A percentile compares a stretch with the other conserved stretches of the same genome.
Evolutionary conservation across 2,797 vertebrate species (phyloP).

Genomic region (Schizopygopsis malacanthus): DNA sequence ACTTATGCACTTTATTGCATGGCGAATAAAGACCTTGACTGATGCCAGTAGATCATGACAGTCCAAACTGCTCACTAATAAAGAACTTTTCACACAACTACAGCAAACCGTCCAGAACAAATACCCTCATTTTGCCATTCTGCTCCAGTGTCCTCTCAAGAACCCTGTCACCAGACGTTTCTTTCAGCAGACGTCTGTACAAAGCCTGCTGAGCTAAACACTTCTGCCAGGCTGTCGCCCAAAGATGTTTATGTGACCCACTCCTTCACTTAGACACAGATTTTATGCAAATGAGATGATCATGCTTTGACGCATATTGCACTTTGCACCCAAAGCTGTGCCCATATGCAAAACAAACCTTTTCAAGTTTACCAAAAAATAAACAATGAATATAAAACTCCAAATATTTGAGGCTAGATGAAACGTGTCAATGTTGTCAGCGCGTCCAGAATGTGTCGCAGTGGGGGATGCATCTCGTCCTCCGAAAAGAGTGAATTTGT

Average conservation of each 20-base stretch:
- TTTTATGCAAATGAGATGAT: conserved; percentile 51
- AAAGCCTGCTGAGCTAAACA: conserved; percentile 45
- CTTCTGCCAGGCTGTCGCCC: conserved; percentile 13
- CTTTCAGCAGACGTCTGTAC: conserved; percentile 35
- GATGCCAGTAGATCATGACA: neutral
- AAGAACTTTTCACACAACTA: neutral
- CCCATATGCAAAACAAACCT: conserved; percentile 44
- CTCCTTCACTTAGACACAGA: conserved; percentile 46
- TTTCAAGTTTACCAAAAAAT: conserved; percentile 39
- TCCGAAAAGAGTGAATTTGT: conserved; percentile 56
- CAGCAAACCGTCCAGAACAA: conserved; percentile 1
- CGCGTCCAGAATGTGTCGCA: conserved; percentile 41
- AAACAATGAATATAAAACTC: conserved; percentile 50
- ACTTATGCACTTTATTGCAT: conserved; percentile 8
- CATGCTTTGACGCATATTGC: conserved; percentile 26
- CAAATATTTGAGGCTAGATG: conserved; percentile 55
- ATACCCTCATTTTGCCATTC: conserved; percentile 36
- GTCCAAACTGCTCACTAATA: neutral
- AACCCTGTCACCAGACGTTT: conserved; percentile 32
- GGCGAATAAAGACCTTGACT: neutral
- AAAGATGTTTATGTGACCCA: conserved; percentile 41
- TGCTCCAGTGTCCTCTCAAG: conserved; percentile 24
- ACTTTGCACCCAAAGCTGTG: conserved; percentile 32
- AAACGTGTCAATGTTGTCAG: conserved; percentile 51
- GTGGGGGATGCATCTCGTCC: conserved; percentile 47